These are phyloP conservation scores for Brachyalestes nurse DNA, from an alignment of 2,797 vertebrate genomes.

Conservation along the genomic window DNA sequence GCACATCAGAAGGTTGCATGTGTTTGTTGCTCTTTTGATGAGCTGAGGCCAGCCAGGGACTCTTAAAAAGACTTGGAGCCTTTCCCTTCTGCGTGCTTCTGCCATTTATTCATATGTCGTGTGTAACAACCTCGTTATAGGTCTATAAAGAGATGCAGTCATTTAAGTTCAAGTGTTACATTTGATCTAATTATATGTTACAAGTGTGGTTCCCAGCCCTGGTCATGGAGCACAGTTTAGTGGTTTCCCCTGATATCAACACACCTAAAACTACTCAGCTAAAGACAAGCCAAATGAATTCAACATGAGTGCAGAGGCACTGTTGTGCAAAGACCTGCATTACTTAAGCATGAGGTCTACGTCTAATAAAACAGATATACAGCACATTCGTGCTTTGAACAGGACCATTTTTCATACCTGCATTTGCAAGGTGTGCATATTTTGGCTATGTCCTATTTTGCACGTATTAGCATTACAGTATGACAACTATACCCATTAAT, in stretches of 20 bases:
- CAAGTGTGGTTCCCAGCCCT: neutral
- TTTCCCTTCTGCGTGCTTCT: neutral
- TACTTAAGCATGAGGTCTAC: neutral
- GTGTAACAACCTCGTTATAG: neutral
- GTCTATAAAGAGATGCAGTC: neutral
- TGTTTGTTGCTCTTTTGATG: constrained; percentile 68
- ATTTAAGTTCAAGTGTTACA: neutral
- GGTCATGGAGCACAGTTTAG: neutral
- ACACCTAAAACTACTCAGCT: neutral
- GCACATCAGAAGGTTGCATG: constrained; percentile 39
- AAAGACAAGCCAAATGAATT: neutral
- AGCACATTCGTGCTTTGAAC: neutral
- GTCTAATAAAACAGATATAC: neutral
- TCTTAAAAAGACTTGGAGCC: constrained; percentile 13
- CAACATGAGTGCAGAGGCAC: neutral
- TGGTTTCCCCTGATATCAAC: neutral
- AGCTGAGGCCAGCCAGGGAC: constrained; percentile 39
- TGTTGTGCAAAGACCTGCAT: neutral
- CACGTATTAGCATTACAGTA: neutral
- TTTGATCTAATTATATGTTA: neutral
- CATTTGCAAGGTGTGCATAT: neutral
- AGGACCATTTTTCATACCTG: neutral
- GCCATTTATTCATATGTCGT: neutral
- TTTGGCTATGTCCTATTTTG: neutral
- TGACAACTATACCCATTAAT: no score